Evolutionary conservation across 2,113 vertebrate species (phyloP), one percentile per base, ranked within the genome.

Genomic region (Cephalopholis sonnerati): DNA sequence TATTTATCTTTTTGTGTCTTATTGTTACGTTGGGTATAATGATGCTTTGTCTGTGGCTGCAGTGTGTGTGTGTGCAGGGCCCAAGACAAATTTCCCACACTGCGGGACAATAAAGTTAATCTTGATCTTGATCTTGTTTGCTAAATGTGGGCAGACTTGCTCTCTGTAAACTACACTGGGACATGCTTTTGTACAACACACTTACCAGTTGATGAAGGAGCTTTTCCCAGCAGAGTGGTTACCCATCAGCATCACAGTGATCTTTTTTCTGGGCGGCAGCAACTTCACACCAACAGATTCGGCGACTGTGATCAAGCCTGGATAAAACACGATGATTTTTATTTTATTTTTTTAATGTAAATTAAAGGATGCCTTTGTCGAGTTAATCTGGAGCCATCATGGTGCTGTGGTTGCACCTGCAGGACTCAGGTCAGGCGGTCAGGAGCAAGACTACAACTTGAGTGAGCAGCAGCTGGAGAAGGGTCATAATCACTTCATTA

Each of bases 181-280:
- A 24, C 29, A 59, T 27, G 5, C 16, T 29, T 50, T n/a, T 39
- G 10, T 44, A n/a, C 54, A 24, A 46, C 9, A 25, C 36, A 62
- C 36, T 84, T 91, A 97, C 96, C 96, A 97, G 85, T 97, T 97
- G 68, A 97, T 96, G 75, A 97, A 97, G 73, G 96, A 96, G 90
- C 96, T 97, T 88, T 97, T 97, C 51, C 96, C 96, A 67, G 96
- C 96, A 0, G 96, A 97, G 91, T 97, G 96, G 84, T 97, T 97
- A 0, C 96, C 96, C 93, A 97, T 96, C 80, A 97, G 81, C 96
- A 96, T 94, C 50, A 96, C 96, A 0, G 94, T 96, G 83, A 97
- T 96, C 87, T 96, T 97, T 77, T 96, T 96, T 29, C 96, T 93
- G 50, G 96, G 96, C 0, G 96, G 83, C 55, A 97, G 92, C 53